Percentiles rank a stretch among this genome's conserved stretches.
Conservation (phyloP, 2,113 vertebrate species). For the Silurus meridionalis region DNA sequence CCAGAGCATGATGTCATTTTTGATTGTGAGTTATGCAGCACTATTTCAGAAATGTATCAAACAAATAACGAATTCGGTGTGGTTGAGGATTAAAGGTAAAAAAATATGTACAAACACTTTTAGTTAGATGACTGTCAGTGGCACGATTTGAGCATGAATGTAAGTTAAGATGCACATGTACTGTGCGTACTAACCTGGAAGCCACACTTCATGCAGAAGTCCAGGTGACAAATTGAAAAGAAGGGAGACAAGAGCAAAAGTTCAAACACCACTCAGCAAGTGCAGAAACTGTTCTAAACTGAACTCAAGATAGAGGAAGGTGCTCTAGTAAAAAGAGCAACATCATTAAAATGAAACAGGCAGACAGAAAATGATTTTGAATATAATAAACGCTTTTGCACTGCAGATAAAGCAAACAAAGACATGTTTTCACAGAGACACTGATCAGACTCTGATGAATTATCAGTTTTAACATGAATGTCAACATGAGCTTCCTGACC, state of each 20-base stretch:
- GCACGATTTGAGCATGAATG: background rate
- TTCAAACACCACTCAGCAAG: constrained; percentile 40
- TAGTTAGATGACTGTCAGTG: background rate
- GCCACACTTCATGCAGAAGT: constrained; percentile 87
- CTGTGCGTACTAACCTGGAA: constrained; percentile 90
- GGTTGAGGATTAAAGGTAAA: background rate
- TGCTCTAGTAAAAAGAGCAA: background rate
- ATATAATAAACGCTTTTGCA: constrained; percentile 18
- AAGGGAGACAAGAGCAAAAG: constrained; percentile 70
- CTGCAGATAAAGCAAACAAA: background rate
- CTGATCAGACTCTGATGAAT: background rate
- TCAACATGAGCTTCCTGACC: constrained; percentile 68
- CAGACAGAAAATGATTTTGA: constrained; percentile 26
- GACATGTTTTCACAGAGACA: constrained; percentile 17
- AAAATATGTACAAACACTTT: background rate
- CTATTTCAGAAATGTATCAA: background rate
- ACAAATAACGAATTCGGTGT: background rate
- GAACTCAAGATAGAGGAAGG: constrained; percentile 22
- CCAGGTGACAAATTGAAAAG: constrained; percentile 80
- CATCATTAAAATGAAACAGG: constrained; percentile 6
- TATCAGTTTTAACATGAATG: constrained; percentile 9
- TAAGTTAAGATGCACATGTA: constrained; percentile 53
- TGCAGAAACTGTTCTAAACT: constrained; percentile 34
- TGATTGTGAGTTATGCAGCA: background rate
- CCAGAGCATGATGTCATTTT: background rate